These are phyloP conservation scores for Amphilophus citrinellus DNA, from an alignment of 2,113 vertebrate species.

Conservation along the genomic window DNA sequence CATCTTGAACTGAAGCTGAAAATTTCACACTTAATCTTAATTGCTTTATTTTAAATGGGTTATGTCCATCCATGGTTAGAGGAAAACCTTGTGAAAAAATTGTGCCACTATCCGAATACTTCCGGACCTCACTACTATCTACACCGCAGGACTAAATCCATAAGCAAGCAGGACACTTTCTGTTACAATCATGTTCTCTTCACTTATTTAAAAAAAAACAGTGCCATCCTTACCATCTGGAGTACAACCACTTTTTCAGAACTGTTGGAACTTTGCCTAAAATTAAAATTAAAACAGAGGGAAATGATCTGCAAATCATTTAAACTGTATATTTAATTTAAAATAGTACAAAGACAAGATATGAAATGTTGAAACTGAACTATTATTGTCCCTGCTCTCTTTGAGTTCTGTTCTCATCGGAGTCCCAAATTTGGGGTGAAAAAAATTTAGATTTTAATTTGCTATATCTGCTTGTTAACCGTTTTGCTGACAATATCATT, in stretches of 20 bases:
- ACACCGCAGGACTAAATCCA: neutral
- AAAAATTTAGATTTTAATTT: neutral
- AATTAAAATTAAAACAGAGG: neutral
- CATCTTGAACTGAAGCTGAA: neutral
- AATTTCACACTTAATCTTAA: neutral
- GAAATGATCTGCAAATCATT: neutral
- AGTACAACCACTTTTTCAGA: neutral
- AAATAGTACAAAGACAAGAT: neutral
- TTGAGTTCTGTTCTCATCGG: neutral
- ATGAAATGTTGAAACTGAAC: neutral
- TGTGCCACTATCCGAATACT: neutral
- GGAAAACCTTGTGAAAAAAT: neutral
- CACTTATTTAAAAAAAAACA: neutral
- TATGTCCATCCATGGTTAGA: neutral
- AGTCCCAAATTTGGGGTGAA: neutral
- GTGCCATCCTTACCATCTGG: neutral
- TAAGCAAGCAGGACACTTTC: neutral
- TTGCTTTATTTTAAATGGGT: neutral
- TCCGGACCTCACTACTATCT: neutral
- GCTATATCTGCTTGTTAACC: slow-evolving; percentile 6
- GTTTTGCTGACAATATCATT: neutral
- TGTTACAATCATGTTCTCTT: neutral
- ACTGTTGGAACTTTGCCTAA: neutral
- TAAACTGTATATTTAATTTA: neutral
- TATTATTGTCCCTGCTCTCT: neutral